Percentiles rank a stretch among this genome's conserved stretches.
Conservation (phyloP, 2,797 vertebrate species). For the Ibycter americanus region DNA sequence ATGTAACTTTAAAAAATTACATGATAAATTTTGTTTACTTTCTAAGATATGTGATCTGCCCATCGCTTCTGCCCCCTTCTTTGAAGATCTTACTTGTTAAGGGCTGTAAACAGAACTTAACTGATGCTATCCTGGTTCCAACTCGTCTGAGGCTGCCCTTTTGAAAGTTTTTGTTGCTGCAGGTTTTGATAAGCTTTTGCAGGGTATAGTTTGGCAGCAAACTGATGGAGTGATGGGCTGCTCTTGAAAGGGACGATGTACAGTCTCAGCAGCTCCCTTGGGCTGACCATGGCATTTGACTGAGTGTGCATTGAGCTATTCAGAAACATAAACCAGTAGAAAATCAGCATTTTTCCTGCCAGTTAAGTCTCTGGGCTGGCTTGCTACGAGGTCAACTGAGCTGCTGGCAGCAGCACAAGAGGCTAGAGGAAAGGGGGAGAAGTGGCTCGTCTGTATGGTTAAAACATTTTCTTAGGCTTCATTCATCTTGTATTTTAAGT, state of each 20-base stretch:
- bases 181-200: neutral
- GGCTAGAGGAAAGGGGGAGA: neutral
- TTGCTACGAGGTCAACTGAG: neutral
- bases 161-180: neutral
- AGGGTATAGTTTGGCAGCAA: neutral
- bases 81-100: neutral
- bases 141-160: neutral
- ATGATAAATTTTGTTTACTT: neutral
- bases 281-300: neutral
- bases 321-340: neutral
- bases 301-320: accelerated
- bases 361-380: neutral
- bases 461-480: neutral
- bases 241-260: neutral
- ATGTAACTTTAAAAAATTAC: neutral
- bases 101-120: neutral
- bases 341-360: neutral
- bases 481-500: neutral
- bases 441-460: neutral
- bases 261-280: neutral
- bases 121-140: neutral
- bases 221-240: neutral
- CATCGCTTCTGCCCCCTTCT: neutral
- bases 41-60: neutral
- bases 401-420: neutral